phyloP scores from a whole-genome alignment of 2,888 invertebrate genomes.

The Diaprepes abbreviatus region DNA sequence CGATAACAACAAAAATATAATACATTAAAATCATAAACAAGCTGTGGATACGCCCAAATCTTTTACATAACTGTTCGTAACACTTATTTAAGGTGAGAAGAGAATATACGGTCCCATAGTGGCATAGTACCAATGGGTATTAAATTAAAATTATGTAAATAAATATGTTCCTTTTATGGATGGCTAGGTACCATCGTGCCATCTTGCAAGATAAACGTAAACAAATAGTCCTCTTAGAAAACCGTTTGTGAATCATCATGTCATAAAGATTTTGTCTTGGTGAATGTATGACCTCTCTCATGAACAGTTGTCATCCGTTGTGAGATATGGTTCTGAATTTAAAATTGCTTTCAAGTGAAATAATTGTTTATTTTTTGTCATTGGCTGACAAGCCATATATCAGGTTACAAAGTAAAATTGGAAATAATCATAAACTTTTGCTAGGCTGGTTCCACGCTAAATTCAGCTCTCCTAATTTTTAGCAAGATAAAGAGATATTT shows the following conservation, averaged over 20 bases:
- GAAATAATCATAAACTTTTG: no score
- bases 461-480: no score
- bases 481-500: no score
- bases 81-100: slow-evolving; percentile 30
- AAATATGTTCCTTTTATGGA: slow-evolving; percentile 20
- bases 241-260: slow-evolving; percentile 35
- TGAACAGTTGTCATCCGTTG: slow-evolving; percentile 18
- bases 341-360: not conserved
- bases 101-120: not conserved
- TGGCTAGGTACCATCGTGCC: slow-evolving; percentile 29
- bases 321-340: slow-evolving; percentile 8
- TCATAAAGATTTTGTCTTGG: slow-evolving; percentile 35
- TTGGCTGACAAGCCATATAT: no score
- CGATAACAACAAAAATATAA: slow-evolving; percentile 11
- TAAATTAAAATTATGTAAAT: slow-evolving; percentile 37
- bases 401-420: no score
- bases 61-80: slow-evolving; percentile 32
- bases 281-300: slow-evolving; percentile 36
- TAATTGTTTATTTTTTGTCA: no score
- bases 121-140: not conserved
- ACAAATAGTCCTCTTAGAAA: slow-evolving; percentile 39
- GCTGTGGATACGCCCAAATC: slow-evolving; percentile 14
- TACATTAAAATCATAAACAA: slow-evolving; percentile 14
- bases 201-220: slow-evolving; percentile 34
- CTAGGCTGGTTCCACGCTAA: no score